phyloP scores from a whole-genome alignment of 2,888 invertebrate genomes.

The Stenurella melanura region DNA sequence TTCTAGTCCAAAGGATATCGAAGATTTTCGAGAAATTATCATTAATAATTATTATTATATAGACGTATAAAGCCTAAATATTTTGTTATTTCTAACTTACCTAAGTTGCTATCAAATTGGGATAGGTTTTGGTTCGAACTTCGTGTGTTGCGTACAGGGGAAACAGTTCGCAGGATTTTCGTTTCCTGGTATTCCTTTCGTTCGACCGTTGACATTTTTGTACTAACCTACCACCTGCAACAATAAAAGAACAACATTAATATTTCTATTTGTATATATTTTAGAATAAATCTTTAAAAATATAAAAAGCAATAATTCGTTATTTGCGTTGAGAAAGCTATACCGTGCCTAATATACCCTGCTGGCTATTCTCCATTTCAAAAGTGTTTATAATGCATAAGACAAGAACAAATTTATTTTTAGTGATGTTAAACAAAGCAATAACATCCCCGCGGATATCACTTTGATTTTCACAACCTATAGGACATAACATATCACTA shows the following conservation, averaged over 20 bases:
- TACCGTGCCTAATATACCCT: too few species aligned
- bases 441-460: too few species aligned
- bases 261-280: not conserved
- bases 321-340: too few species aligned
- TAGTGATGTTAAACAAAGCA: too few species aligned
- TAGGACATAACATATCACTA: too few species aligned
- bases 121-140: constrained; percentile 68
- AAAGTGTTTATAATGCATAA: too few species aligned
- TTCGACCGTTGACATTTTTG: constrained; percentile 70
- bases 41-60: not conserved
- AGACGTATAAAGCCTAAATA: not conserved
- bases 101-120: constrained; percentile 71
- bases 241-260: constrained; percentile 22
- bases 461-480: too few species aligned
- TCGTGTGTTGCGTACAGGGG: constrained; percentile 66
- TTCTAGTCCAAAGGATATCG: too few species aligned
- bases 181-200: constrained; percentile 72
- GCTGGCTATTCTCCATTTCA: too few species aligned
- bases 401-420: too few species aligned
- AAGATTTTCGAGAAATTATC: not conserved
- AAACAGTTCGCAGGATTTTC: constrained; percentile 67
- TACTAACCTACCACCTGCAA: constrained; percentile 42
- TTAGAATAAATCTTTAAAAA: not conserved
- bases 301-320: not conserved
- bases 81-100: constrained; percentile 57